Evolutionary conservation across 2,888 invertebrate genomes (phyloP).

Genomic region (Romanomermis culicivorax): DNA sequence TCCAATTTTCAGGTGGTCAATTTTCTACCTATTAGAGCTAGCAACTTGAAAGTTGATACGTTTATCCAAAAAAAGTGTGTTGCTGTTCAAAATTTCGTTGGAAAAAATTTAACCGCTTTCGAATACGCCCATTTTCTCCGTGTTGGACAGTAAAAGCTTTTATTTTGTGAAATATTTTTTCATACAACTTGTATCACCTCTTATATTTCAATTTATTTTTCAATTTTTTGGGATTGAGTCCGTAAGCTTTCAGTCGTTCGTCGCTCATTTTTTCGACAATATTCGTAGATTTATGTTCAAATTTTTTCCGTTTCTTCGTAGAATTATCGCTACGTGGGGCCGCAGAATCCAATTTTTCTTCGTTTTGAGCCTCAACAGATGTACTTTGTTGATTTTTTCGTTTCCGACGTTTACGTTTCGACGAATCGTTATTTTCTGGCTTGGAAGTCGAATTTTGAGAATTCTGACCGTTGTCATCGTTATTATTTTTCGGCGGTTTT

Average conservation of each 20-base stretch:
- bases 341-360: constrained; percentile 5
- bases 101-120: too few relatives aligned
- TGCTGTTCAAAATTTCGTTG: too few relatives aligned
- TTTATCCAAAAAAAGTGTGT: too few relatives aligned
- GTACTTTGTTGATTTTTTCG: neutral
- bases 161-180: too few relatives aligned
- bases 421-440: constrained; percentile 2
- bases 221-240: constrained; percentile 70
- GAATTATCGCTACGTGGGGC: constrained; percentile 21
- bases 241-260: constrained; percentile 66
- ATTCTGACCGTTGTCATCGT: neutral
- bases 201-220: constrained; percentile 52
- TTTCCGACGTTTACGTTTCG: constrained; percentile 6
- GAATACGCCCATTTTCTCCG: too few relatives aligned
- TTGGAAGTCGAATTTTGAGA: constrained; percentile 3
- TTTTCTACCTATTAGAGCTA: too few relatives aligned
- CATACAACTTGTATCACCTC: too few relatives aligned
- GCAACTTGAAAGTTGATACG: too few relatives aligned
- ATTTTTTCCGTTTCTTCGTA: constrained; percentile 18
- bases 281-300: constrained; percentile 10
- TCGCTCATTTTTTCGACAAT: constrained; percentile 39
- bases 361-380: neutral
- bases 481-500: neutral
- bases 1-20: too few relatives aligned
- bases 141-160: too few relatives aligned